Evolutionary conservation across 2,113 vertebrate genomes (phyloP).

Genomic region (Anhinga rufa): DNA sequence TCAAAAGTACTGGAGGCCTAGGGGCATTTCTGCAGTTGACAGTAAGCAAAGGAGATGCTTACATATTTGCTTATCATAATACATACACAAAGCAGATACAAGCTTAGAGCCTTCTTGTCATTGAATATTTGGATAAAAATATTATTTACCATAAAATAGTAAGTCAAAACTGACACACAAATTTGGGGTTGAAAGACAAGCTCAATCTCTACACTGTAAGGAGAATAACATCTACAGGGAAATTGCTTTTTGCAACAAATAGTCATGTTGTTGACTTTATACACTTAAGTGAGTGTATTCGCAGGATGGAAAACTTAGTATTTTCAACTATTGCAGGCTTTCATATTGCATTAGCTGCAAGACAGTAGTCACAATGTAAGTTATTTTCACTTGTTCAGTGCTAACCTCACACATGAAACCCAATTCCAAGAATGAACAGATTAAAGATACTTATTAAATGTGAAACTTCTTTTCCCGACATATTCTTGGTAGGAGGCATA

Average conservation of each 20-base stretch:
- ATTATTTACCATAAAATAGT: not conserved
- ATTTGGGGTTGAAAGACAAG: not conserved
- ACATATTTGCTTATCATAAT: not conserved
- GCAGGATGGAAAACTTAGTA: not conserved
- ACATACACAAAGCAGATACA: not conserved
- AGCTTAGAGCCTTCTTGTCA: not conserved
- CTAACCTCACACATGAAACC: not conserved
- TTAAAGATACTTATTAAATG: not conserved
- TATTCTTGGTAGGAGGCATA: not conserved
- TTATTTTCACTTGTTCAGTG: not conserved
- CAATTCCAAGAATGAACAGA: not conserved
- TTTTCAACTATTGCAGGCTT: not conserved
- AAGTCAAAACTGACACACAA: not conserved
- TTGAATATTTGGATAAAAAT: not conserved
- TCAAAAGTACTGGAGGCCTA: not conserved
- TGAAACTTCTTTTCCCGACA: not conserved
- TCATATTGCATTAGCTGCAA: not conserved
- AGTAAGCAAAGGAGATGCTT: not conserved
- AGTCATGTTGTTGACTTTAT: not conserved
- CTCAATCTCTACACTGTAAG: not conserved
- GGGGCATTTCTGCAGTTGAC: not conserved
- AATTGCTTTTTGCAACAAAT: not conserved
- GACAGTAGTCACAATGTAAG: not conserved
- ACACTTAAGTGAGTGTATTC: not conserved
- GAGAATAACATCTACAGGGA: not conserved